phyloP scores from a whole-genome alignment of 2,797 vertebrate species.

The Heterohyrax brucei region DNA sequence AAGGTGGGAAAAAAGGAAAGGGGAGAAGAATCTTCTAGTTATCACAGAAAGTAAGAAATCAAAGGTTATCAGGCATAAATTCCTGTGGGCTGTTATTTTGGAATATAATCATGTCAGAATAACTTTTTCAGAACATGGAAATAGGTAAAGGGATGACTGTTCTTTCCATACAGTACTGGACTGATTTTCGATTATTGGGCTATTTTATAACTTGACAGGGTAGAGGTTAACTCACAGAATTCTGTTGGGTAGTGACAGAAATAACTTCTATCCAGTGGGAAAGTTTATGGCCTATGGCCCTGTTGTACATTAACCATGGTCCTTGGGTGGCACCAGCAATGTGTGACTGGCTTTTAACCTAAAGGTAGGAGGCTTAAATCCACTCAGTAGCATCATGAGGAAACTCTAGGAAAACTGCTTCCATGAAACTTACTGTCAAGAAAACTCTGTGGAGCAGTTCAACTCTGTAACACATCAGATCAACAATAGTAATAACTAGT shows the following conservation, averaged over 20 bases:
- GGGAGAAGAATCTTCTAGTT: neutral
- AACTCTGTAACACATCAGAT: too few relatives aligned
- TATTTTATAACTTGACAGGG: conserved; percentile 1
- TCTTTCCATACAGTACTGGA: neutral
- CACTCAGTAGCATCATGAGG: too few relatives aligned
- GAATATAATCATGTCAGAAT: neutral
- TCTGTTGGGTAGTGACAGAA: neutral
- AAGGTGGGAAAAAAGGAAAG: neutral
- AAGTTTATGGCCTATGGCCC: neutral
- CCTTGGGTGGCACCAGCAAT: too few relatives aligned
- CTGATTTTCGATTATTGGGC: neutral
- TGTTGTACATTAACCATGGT: neutral
- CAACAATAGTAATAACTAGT: neutral
- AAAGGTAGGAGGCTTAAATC: too few relatives aligned
- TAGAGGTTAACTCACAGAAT: conserved; percentile 20
- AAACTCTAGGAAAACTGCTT: too few relatives aligned
- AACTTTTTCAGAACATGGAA: neutral
- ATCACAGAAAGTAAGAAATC: conserved; percentile 1
- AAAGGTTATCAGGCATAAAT: neutral
- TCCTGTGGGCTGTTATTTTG: neutral
- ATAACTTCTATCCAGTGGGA: neutral
- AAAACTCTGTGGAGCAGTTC: too few relatives aligned
- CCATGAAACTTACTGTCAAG: too few relatives aligned
- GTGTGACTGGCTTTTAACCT: too few relatives aligned
- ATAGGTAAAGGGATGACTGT: conserved; percentile 3